Evolutionary conservation across 2,113 vertebrate genomes (phyloP).

Genomic region (Rynchops niger): DNA sequence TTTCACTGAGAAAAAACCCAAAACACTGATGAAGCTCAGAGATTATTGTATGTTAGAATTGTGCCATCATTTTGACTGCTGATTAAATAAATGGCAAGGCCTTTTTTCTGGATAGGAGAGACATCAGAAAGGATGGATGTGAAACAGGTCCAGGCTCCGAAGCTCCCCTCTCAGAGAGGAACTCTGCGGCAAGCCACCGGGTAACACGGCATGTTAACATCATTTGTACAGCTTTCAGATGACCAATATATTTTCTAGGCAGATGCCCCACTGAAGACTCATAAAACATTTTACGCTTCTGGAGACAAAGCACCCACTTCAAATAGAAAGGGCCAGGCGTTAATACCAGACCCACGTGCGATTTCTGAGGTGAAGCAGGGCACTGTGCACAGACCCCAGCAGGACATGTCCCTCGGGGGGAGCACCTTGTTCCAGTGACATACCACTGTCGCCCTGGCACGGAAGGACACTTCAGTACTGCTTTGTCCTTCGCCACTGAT

Average conservation of each 20-base stretch:
- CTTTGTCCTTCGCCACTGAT: neutral
- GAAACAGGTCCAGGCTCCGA: neutral
- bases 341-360: neutral
- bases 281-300: neutral
- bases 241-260: neutral
- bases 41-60: neutral
- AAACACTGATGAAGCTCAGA: neutral
- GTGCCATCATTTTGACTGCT: neutral
- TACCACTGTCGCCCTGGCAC: neutral
- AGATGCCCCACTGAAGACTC: neutral
- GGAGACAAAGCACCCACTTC: neutral
- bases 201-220: neutral
- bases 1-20: neutral
- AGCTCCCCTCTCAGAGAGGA: neutral
- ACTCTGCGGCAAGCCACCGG: neutral
- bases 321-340: neutral
- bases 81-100: neutral
- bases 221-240: neutral
- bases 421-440: neutral
- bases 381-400: neutral
- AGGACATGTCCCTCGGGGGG: neutral
- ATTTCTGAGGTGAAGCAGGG: neutral
- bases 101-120: neutral
- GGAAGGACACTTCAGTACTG: neutral
- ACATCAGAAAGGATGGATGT: neutral